Conservation (phyloP, 2,888 invertebrate species). For the Loripinus fragilis region DNA sequence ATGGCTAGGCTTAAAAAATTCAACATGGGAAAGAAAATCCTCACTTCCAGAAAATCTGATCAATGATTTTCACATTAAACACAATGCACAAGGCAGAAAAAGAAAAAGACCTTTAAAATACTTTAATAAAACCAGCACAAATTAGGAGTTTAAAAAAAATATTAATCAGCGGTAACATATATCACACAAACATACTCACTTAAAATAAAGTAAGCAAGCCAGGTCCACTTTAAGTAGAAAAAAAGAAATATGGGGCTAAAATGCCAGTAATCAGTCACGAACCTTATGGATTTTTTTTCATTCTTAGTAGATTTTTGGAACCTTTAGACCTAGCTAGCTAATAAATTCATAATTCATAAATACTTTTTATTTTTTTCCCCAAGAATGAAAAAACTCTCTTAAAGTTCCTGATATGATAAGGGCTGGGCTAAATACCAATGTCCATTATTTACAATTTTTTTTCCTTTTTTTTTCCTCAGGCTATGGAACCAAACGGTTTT, state of each 20-base stretch:
- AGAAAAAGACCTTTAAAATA: background rate
- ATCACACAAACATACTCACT: background rate
- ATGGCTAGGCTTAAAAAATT: background rate
- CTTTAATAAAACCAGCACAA: background rate
- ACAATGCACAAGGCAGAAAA: background rate
- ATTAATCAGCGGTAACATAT: background rate
- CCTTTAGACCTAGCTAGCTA: too few relatives aligned
- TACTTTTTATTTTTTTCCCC: too few relatives aligned
- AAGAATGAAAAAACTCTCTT: too few relatives aligned
- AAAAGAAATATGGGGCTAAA: background rate
- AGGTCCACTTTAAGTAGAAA: background rate
- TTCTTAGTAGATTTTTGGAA: too few relatives aligned
- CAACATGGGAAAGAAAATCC: background rate
- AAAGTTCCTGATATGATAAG: too few relatives aligned
- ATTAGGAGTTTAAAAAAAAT: background rate
- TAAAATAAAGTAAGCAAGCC: background rate
- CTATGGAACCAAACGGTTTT: background rate
- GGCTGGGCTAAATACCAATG: background rate
- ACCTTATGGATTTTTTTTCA: too few relatives aligned
- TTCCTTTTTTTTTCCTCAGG: background rate
- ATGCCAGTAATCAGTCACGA: background rate
- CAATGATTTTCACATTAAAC: constrained; percentile 9
- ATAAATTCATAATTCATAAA: too few relatives aligned
- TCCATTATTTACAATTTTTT: background rate
- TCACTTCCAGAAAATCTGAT: constrained; percentile 5